Conservation (phyloP, 2,888 invertebrate species). For the Fragum fragum region DNA sequence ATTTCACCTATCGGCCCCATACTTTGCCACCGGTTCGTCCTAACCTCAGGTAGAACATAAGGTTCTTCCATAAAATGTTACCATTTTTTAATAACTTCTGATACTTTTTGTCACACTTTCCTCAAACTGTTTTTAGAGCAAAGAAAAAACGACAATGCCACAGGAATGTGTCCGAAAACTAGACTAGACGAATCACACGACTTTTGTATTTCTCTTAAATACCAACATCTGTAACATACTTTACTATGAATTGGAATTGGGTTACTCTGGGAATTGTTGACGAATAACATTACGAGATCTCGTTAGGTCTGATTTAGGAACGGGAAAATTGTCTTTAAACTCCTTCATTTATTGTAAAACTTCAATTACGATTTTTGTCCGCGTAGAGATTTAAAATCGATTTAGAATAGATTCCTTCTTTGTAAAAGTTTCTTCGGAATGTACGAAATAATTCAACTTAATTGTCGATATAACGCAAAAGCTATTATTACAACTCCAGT, state of each 20-base stretch:
- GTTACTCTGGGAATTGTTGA: neutral
- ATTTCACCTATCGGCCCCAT: too few species aligned
- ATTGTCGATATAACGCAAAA: too few species aligned
- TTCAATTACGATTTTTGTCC: slow-evolving; percentile 13
- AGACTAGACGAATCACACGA: neutral
- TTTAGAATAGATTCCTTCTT: neutral
- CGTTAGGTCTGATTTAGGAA: slow-evolving; percentile 3
- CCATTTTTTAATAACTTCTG: too few species aligned
- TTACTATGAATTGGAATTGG: slow-evolving; percentile 1
- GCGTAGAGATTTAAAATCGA: slow-evolving; percentile 23
- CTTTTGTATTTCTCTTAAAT: neutral
- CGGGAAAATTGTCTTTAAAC: slow-evolving; percentile 17
- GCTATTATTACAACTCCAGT: too few species aligned
- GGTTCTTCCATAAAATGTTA: too few species aligned
- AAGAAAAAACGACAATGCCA: too few species aligned
- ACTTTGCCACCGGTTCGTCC: too few species aligned
- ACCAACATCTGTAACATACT: neutral
- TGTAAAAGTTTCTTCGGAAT: neutral
- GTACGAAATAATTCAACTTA: too few species aligned
- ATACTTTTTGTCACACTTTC: too few species aligned
- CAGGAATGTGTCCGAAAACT: neutral
- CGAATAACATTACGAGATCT: slow-evolving; percentile 3
- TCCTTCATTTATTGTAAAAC: slow-evolving; percentile 25
- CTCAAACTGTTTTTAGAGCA: too few species aligned
- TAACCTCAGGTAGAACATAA: too few species aligned